These are phyloP conservation scores for Pimephales promelas DNA, from an alignment of 2,113 vertebrate species.

Conservation along the genomic window DNA sequence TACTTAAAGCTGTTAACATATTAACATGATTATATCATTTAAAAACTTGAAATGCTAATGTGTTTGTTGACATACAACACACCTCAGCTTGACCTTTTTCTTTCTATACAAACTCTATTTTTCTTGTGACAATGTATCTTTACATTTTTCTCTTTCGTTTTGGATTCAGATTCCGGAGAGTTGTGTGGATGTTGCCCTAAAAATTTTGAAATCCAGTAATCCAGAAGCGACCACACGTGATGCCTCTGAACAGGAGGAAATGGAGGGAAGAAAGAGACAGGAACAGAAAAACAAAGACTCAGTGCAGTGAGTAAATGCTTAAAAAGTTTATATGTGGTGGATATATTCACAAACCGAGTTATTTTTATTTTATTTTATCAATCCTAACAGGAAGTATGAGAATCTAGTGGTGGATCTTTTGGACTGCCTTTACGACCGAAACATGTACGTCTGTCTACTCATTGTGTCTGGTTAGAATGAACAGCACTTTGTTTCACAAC, in stretches of 20 bases:
- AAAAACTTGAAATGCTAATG: neutral
- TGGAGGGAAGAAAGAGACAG: slow-evolving; percentile 80
- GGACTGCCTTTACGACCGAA: slow-evolving; percentile 86
- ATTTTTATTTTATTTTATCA: slow-evolving; percentile 24
- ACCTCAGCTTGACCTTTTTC: neutral
- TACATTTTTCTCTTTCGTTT: slow-evolving; percentile 8
- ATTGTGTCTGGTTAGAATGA: slow-evolving; percentile 11
- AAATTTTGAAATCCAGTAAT: slow-evolving; percentile 78
- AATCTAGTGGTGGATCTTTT: slow-evolving; percentile 85
- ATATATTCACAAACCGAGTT: neutral
- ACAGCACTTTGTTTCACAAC: slow-evolving; percentile 26
- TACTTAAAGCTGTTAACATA: too few species aligned
- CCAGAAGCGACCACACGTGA: slow-evolving; percentile 67
- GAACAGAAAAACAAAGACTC: slow-evolving; percentile 85
- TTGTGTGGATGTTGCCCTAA: slow-evolving; percentile 78
- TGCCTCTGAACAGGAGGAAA: slow-evolving; percentile 76
- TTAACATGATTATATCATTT: neutral
- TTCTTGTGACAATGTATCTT: neutral
- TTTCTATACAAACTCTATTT: neutral
- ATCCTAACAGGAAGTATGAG: slow-evolving; percentile 85
- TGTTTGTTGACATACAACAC: too few species aligned
- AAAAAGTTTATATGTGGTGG: neutral
- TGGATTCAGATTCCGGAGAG: slow-evolving; percentile 80
- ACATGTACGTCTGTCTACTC: slow-evolving; percentile 86
- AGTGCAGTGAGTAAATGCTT: slow-evolving; percentile 76